Conservation (phyloP, 2,888 invertebrate genomes). For the Synanthedon andrenaeformis region DNA sequence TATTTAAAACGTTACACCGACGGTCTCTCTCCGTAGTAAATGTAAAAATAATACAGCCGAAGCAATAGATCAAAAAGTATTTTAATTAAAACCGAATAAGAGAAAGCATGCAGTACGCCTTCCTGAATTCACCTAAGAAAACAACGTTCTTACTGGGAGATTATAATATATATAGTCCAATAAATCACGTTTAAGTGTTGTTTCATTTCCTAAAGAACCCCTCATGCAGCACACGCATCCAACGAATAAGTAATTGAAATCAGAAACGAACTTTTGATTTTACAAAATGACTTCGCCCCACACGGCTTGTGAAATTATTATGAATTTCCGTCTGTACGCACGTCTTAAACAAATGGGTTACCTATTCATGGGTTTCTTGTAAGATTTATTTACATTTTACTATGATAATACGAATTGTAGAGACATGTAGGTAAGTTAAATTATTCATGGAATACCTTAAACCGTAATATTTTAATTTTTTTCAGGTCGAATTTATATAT, state of each 20-base stretch:
- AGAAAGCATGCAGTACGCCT: slow-evolving; percentile 34
- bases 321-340: slow-evolving; percentile 50
- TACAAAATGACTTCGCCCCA: slow-evolving; percentile 53
- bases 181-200: slow-evolving; percentile 68
- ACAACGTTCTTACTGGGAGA: slow-evolving; percentile 60
- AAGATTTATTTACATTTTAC: background rate
- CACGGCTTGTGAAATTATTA: slow-evolving; percentile 55
- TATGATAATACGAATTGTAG: too few relatives aligned
- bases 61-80: background rate
- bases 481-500: too few relatives aligned
- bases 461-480: too few relatives aligned
- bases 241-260: slow-evolving; percentile 69
- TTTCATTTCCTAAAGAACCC: slow-evolving; percentile 64
- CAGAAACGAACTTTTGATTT: slow-evolving; percentile 68
- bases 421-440: too few relatives aligned
- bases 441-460: too few relatives aligned
- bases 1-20: slow-evolving; percentile 9
- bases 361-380: slow-evolving; percentile 10
- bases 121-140: slow-evolving; percentile 51
- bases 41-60: slow-evolving; percentile 18
- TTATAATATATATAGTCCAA: slow-evolving; percentile 55
- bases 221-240: slow-evolving; percentile 61
- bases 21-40: background rate
- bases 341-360: slow-evolving; percentile 34
- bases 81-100: background rate